phyloP scores from a whole-genome alignment of 1,140 invertebrate species.

The Oedothorax gibbosus region DNA sequence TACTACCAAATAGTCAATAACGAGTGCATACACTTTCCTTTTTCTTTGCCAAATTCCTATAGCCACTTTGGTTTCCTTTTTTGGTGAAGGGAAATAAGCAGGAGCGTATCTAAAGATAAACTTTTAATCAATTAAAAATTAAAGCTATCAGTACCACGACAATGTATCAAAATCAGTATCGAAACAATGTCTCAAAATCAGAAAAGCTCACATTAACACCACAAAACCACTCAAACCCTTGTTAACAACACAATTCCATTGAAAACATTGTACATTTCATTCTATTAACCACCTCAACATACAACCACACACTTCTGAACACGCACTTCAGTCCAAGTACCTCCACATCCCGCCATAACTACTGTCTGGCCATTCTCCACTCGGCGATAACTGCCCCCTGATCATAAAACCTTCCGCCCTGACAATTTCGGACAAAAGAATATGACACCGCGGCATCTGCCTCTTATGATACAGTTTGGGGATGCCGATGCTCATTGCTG shows the following conservation, averaged over 20 bases:
- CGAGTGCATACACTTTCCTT: no score
- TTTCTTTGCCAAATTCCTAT: no score
- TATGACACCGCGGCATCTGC: slow-evolving; percentile 26
- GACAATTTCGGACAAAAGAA: neutral
- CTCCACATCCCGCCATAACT: neutral
- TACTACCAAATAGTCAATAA: no score
- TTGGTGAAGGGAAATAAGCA: no score
- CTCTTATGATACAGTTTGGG: slow-evolving; percentile 32
- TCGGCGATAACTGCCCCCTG: neutral
- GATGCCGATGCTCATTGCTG: neutral
- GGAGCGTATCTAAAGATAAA: no score
- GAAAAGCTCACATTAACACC: no score
- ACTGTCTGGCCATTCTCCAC: neutral
- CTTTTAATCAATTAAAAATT: no score
- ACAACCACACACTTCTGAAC: neutral
- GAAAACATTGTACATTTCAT: neutral
- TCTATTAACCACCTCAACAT: neutral
- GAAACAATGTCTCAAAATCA: no score
- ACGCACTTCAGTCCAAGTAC: neutral
- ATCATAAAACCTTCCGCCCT: neutral
- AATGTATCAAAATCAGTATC: no score
- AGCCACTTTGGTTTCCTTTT: no score
- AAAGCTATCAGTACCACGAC: no score
- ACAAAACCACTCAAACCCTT: no score
- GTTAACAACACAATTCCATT: neutral